Base-by-base conservation (phyloP, 2,113 vertebrate species). In the Bolborhynchus lineola region DNA sequence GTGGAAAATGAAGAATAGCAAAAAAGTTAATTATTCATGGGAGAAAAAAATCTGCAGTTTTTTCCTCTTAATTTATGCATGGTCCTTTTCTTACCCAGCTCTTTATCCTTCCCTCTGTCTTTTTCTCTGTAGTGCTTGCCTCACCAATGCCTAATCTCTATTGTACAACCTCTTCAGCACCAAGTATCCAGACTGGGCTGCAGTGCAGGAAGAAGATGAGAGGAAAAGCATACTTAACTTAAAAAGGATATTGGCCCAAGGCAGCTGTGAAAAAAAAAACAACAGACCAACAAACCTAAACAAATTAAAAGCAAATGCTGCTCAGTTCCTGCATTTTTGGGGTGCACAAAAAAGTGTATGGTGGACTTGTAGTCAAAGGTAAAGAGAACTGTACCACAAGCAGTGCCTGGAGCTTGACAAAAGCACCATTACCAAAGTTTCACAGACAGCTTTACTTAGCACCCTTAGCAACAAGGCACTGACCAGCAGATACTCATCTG, bases 11-110 rank as follows among this genome's bases (percentile, higher is more conserved):
- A 9, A 86, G 72, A 95, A 88, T 6, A 88, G 88, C 72, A 93
- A 39, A 81, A 84, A 95, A 92, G 83, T 89, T 94, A 81, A 96
- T 95, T 93, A 95, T 79, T 82, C 1, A 8, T 87, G 49, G 69
- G 33, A 81, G 39, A 20, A 78, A 69, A 69, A 65, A 44, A 26
- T 17, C 59, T 57, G 47, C 59, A 26, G 15, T 52, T 84, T 92
- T 83, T 18, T 70, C 31, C 31, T 90, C 62, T 72, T 74, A 81
- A 92, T 84, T 81, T 92, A 91, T 86, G 74, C 62, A 55, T 1
- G 33, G 44, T 55, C 69, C 69, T 92, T 82, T 87, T 88, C 78
- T 89, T 55, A 78, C 11, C 19, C 64, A 75, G 52, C 35, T 94
- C 77, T 65, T 0, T 39, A 63, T 31, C 60, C 83, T 86, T 60